These are phyloP conservation scores for Cephus spinipes DNA, from an alignment of 2,888 invertebrate species.

Conservation along the genomic window DNA sequence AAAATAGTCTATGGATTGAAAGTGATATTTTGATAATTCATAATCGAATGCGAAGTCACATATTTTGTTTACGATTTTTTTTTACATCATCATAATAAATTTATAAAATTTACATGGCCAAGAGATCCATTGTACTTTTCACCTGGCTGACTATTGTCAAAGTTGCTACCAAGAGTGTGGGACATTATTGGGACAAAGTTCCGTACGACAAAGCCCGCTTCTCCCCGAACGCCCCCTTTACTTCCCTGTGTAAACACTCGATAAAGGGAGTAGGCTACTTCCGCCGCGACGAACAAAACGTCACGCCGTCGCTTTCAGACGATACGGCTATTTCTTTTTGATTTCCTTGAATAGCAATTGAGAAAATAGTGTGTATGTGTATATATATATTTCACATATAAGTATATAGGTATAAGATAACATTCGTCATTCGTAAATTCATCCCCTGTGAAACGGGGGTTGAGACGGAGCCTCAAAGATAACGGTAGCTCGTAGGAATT, in stretches of 20 bases:
- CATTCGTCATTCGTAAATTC: not conserved
- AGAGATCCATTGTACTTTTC: not conserved
- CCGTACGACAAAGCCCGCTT: not conserved
- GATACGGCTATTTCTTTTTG: not conserved
- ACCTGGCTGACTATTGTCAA: not conserved
- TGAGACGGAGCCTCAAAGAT: not conserved
- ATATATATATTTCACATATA: not conserved
- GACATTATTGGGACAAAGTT: not conserved
- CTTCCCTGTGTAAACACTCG: not conserved
- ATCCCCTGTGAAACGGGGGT: not conserved
- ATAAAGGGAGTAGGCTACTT: not conserved
- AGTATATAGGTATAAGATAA: not conserved
- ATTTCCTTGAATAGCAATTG: not conserved
- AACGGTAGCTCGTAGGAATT: slow-evolving; percentile 20
- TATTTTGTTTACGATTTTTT: not conserved
- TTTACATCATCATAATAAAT: not conserved
- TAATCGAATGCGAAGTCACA: not conserved
- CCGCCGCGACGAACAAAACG: not conserved
- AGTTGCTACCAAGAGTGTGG: not conserved
- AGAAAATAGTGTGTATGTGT: not conserved
- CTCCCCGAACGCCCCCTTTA: not conserved
- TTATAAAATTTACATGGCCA: not conserved
- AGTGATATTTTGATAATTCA: not conserved
- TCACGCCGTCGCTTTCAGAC: not conserved
- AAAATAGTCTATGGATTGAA: not conserved